Evolutionary conservation across 2,888 invertebrate species (phyloP), one percentile per base, ranked within the genome.

Genomic region (Polyploca ridens): DNA sequence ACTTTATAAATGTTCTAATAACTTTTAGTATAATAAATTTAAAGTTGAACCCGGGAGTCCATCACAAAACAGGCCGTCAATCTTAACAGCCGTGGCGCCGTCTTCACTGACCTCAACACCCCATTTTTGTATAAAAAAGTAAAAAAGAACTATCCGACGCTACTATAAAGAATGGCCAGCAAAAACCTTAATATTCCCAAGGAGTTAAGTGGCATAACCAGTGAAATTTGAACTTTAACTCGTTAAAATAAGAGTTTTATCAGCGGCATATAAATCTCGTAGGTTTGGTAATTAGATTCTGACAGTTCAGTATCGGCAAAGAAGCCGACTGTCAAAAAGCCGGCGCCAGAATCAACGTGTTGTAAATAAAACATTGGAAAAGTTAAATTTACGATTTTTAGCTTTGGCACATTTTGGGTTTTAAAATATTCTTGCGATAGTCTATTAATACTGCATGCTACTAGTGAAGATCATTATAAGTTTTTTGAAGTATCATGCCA

Each of bases 301-400:
- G 91, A 91, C 92, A 91, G 90, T 85, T 90, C 84, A 89, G 86
- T 86, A 86, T 86, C 85, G 82, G 84, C 90, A 93, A 93, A 93
- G 91, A 87, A 76, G 83, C 91, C 93, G 93, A 88, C 90, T 91
- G 92, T 92, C 92, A 91, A 91, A 89, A 90, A 87, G 82, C 79
- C 89, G 93, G 92, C 93, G 92, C 92, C 92, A 88, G 79, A 76
- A 82, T 80, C 83, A 81, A 82, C 81, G 85, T 78, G 90, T 78
- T 81, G 86, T 88, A 90, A 91, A 91, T 88, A 90, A 91, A 90
- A 86, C 85, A 86, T 78, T 76, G 81, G 76, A 81, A 83, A 54
- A 72, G 80, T 79, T 76, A 85, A 86, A 87, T 85, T 85, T 81
- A 84, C 80, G 79, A 79, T 83, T 82, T 76, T 81, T 73, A 77